Conservation (phyloP, 37 sponge, comb jelly and placozoan genomes). For the Halichondria panicea region DNA sequence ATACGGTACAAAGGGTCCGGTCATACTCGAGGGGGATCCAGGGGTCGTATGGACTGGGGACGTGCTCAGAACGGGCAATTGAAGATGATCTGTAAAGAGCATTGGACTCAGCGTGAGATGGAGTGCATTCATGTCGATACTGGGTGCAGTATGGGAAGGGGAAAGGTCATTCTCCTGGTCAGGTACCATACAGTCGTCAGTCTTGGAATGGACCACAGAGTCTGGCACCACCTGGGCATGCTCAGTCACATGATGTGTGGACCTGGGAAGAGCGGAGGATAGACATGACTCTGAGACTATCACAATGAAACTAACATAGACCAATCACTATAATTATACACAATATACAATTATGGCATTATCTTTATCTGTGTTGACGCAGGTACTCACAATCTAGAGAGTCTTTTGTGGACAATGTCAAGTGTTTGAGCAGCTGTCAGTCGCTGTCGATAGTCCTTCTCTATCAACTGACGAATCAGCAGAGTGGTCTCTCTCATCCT, state of each 20-base stretch:
- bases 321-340: not conserved
- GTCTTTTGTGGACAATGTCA: constrained; percentile 19
- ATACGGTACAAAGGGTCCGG: not conserved
- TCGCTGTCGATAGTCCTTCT: constrained; percentile 34
- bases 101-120: constrained; percentile 25
- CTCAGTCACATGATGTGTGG: not conserved
- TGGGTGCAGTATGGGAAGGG: not conserved
- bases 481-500: constrained; percentile 10
- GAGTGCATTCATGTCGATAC: constrained; percentile 18
- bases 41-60: not conserved
- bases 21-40: not conserved
- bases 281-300: not conserved
- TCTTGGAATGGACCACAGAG: not conserved
- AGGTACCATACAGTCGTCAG: constrained; percentile 32
- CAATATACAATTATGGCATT: not conserved
- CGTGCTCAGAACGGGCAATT: not conserved
- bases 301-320: not conserved
- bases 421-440: constrained; percentile 50
- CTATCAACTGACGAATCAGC: constrained; percentile 50
- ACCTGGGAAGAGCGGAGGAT: not conserved
- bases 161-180: constrained; percentile 15
- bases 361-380: not conserved
- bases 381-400: constrained; percentile 59
- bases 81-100: not conserved
- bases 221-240: constrained; percentile 40